These are phyloP conservation scores for Eremophila alpestris DNA, from an alignment of 2,797 vertebrate species.

Conservation along the genomic window DNA sequence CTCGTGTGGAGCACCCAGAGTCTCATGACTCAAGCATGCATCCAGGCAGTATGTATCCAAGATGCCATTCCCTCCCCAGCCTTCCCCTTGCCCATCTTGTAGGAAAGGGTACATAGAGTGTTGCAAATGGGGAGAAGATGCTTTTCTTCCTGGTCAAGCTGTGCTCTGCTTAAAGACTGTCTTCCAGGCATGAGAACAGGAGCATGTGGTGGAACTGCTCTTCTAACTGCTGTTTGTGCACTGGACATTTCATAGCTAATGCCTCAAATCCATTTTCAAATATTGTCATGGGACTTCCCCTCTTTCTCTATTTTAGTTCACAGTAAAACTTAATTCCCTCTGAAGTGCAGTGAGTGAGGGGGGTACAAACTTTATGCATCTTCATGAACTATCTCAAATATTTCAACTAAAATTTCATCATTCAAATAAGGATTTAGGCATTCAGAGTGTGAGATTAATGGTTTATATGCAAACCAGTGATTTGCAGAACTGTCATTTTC, in stretches of 20 bases:
- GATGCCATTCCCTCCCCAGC: neutral
- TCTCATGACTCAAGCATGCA: accelerated
- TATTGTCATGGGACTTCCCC: neutral
- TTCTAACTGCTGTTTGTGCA: neutral
- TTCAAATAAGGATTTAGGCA: neutral
- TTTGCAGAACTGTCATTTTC: neutral
- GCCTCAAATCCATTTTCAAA: neutral
- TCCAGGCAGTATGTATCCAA: neutral
- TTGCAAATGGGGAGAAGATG: neutral
- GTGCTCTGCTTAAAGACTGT: neutral
- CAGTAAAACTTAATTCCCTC: neutral
- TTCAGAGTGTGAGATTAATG: neutral
- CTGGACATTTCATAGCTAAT: neutral
- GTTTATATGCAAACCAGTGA: neutral
- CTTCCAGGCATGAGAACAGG: neutral
- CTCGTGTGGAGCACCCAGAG: neutral
- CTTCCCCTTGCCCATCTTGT: neutral
- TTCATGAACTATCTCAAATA: neutral
- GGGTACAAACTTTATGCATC: neutral
- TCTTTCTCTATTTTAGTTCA: neutral
- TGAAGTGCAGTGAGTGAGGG: neutral
- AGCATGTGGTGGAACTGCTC: accelerated
- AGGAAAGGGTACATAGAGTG: neutral
- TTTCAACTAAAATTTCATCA: neutral
- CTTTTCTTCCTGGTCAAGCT: neutral